These are phyloP conservation scores for Chaitophorus viminalis DNA, from an alignment of 2,888 invertebrate genomes.

Conservation along the genomic window DNA sequence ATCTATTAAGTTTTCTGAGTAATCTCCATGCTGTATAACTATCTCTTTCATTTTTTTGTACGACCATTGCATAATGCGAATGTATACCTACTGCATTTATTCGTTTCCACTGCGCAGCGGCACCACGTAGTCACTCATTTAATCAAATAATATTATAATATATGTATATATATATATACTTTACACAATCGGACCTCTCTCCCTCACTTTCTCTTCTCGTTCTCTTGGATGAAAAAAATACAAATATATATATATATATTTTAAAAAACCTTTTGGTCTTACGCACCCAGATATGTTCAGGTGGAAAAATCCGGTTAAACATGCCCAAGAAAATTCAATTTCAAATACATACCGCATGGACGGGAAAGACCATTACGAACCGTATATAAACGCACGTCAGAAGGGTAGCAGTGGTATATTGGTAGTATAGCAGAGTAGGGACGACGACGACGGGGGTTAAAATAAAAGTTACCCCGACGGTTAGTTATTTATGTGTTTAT, in stretches of 20 bases:
- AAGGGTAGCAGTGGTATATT: too few relatives aligned
- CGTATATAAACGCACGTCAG: not conserved
- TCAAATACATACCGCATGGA: not conserved
- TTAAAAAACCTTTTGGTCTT: not conserved
- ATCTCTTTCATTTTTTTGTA: too few relatives aligned
- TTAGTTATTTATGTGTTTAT: constrained; percentile 48
- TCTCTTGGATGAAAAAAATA: not conserved
- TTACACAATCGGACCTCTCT: too few relatives aligned
- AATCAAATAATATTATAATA: too few relatives aligned
- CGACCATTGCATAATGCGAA: too few relatives aligned
- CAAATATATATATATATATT: too few relatives aligned
- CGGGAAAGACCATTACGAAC: constrained; percentile 1
- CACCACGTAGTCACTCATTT: too few relatives aligned
- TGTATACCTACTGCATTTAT: too few relatives aligned
- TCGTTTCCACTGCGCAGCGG: not conserved
- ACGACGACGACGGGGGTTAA: not conserved
- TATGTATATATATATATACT: not conserved
- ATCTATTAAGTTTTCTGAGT: too few relatives aligned
- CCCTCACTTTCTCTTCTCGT: not conserved
- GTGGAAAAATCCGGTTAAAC: constrained; percentile 42
- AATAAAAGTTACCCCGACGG: constrained; percentile 32
- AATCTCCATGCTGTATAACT: too few relatives aligned
- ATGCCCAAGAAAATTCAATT: constrained; percentile 23
- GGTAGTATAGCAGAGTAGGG: not conserved
- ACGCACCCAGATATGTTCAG: constrained; percentile 9